Percentiles rank a stretch among this genome's conserved stretches.
Evolutionary conservation across 2,113 vertebrate genomes (phyloP).

Genomic region (Takifugu bimaculatus): DNA sequence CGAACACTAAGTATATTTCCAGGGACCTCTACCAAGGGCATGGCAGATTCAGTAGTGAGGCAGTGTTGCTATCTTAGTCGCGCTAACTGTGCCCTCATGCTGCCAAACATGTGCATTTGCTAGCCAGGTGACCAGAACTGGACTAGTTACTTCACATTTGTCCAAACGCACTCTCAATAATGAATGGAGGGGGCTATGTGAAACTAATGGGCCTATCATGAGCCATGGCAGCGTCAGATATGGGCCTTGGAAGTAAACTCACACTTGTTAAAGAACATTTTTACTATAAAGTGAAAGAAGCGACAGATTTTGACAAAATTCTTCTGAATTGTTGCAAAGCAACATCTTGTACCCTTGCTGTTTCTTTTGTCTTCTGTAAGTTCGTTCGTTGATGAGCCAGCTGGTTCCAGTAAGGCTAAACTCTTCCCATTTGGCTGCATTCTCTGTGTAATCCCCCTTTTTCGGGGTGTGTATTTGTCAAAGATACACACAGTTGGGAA

Average conservation of each 20-base stretch:
- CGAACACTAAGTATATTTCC: too few relatives aligned
- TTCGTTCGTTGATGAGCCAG: conserved; percentile 57
- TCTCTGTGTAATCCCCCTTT: conserved; percentile 60
- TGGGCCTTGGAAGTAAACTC: background rate
- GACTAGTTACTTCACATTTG: too few relatives aligned
- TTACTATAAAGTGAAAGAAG: background rate
- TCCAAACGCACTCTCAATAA: too few relatives aligned
- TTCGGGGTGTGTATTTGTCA: conserved; percentile 64
- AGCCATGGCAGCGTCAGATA: too few relatives aligned
- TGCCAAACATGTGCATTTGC: too few relatives aligned
- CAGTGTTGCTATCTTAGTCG: too few relatives aligned
- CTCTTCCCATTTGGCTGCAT: conserved; percentile 65
- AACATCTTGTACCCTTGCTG: conserved; percentile 48
- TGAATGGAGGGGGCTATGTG: too few relatives aligned
- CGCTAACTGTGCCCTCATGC: too few relatives aligned
- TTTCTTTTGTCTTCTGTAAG: conserved; percentile 57
- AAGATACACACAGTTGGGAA: conserved; percentile 68
- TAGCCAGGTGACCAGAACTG: too few relatives aligned
- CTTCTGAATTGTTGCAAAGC: conserved; percentile 36
- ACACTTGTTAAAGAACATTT: background rate
- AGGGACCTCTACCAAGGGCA: too few relatives aligned
- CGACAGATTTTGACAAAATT: conserved; percentile 2
- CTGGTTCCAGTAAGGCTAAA: conserved; percentile 65
- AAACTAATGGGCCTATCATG: too few relatives aligned
- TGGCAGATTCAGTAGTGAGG: too few relatives aligned